Evolutionary conservation across 2,888 invertebrate species (phyloP), one percentile per base, ranked within the genome.

Genomic region (Phaedon cochleariae): DNA sequence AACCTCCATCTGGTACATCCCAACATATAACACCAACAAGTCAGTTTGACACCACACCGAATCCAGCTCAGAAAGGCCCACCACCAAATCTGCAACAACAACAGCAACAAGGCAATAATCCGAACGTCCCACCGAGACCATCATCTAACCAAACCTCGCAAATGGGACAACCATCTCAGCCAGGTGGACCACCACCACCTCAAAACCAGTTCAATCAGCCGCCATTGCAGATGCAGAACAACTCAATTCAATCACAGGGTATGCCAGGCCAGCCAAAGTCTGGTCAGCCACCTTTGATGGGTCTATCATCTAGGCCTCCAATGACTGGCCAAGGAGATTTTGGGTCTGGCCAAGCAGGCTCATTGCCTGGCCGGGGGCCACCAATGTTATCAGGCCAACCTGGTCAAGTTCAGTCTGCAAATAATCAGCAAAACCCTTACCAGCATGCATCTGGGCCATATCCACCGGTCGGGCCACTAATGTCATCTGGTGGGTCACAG

Each of bases 191-290:
- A 10, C 63, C 68, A 58, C 12, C 58, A 17, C 41, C 52, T 5
- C 53, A 55, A 7, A 59, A 66, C 52, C 72, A 63, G 62, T 62
- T 62, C 59, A 67, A 64, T 46, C 65, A 64, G n/a, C n/a, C n/a
- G n/a, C n/a, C n/a, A n/a, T n/a, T n/a, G n/a, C n/a, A n/a, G n/a
- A n/a, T n/a, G n/a, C n/a, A n/a, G n/a, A n/a, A 37, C 64, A 51
- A 46, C 52, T 53, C 48, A n/a, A n/a, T n/a, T n/a, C n/a, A n/a
- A n/a, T 51, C 53, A 58, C 69, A 58, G 45, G 4, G 10, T 10
- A 34, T 9, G 5, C 52, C 26, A 29, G 54, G 70, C 53, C 68
- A 67, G n/a, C 70, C 68, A 45, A 9, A 64, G 15, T 26, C 66
- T 18, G 59, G 64, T 15, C 71, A 66, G 17, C 63, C 59, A 10